Evolutionary conservation across 1,140 invertebrate species (phyloP), one percentile per base, ranked within the genome.

Genomic region (Branchinecta lynchi): DNA sequence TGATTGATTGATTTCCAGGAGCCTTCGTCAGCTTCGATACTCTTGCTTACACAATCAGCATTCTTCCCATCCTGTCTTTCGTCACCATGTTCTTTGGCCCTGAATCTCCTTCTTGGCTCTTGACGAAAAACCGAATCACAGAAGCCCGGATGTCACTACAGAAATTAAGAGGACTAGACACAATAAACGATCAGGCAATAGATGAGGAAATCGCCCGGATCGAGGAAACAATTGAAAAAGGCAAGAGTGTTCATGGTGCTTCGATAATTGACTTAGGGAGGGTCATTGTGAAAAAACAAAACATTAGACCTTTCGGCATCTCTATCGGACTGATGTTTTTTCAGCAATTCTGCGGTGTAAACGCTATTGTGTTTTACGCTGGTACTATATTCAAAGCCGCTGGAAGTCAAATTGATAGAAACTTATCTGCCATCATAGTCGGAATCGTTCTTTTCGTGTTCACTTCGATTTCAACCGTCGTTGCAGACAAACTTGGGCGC

Each of bases 281-380:
- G 51, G 12, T 60, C 12, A 20, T 15, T 12, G 12, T 15, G 17
- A 60, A 15, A 6, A 43, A 43, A 12, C 12, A 60, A 20, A 60
- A 20, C 68, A 74, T 75, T 17, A 86, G 82, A 75, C 88, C 88
- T 0, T 78, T 91, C 15, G 76, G 89, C 8, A 85, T 91, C 45
- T 85, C 85, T 17, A 80, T 92, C 3, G 84, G 85, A 0, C 81
- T 90, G 66, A 89, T 93, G 85, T 81, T 86, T 74, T 89, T 92
- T 77, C 91, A 93, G 76, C 43, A 8, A 43, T 45, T 67, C 43
- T 67, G 15, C n/a, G n/a, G 17, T 12, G 43, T 44, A 7, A 67
- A 12, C 43, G 21, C 21, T 8, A 32, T 32, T 20, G n/a, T 32
- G 21, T 67, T 67, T 67, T 32, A 32, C 66, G 43, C 66, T 44